Evolutionary conservation across 2,113 vertebrate species (phyloP), one percentile per base, ranked within the genome.

Genomic region (Irena cyanogastra): DNA sequence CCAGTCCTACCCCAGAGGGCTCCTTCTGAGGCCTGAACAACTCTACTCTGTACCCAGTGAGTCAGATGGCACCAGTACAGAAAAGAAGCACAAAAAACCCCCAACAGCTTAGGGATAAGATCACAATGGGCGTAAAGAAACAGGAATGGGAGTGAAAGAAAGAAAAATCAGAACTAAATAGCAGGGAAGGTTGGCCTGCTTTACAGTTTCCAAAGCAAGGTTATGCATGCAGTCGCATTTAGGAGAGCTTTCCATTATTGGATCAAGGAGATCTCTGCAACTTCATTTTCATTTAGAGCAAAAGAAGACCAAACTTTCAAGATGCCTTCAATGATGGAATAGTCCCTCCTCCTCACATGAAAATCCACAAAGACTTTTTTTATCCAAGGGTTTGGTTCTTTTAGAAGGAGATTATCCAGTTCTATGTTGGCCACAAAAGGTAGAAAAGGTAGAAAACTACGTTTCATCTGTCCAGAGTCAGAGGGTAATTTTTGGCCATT

Each of bases 1-100:
- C 80, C 94, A 94, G 79, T 83, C 68, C 72, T 68, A 60, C 81
- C 60, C 88, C 45, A 93, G 90, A 84, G 92, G 82, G 60, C 57
- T 94, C 72, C 30, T 94, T 44, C 54, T 60, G 90, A 92, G 86
- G 21, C 33, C 56, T 81, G 89, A 95, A 94, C 83, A 92, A 6
- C 77, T 56, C 93, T n/a, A 4, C 68, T 93, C 64, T 95, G 86
- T 93, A 59, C 39, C 39, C 61, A 63, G 59, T 1, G 27, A 78
- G 41, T 64, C 85, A 75, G 65, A 75, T 16, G 52, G 84, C 27
- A 41, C 19, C 20, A 6, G 39, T 16, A 44, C 1, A 5, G 75
- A 79, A 56, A 52, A 24, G 70, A 87, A 83, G 30, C 23, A 15
- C 21, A 30, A 37, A 74, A 69, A 54, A 30, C 26, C 1, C 45